Base-by-base conservation (phyloP, 2,888 invertebrate genomes). In the Zhuqinia jingwanae region DNA sequence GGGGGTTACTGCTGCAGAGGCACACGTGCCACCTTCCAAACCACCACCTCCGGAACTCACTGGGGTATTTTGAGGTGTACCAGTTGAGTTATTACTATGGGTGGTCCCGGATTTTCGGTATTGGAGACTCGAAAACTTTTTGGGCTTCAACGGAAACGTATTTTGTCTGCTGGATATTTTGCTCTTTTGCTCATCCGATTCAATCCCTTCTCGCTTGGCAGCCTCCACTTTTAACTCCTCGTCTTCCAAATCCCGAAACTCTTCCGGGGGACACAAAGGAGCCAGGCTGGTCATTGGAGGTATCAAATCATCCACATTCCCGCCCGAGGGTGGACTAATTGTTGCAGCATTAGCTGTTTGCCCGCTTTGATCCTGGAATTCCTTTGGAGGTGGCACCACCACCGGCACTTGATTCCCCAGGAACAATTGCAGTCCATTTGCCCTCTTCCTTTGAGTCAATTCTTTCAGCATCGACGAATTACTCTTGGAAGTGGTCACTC, bases 321-420 rank as follows among this genome's bases (percentile, higher is more conserved):
- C 65, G 0, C 65, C 65, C 20, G 30, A 47, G 0, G 80, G 73
- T 2, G 73, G 73, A 73, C 73, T 73, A 42, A 58, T 73, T 58
- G 53, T 68, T 5, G 60, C 42, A 5, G 65, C 42, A 17, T 65
- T 65, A 1, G 65, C 65, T 5, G 65, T 53, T 65, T 25, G 25
- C 27, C 30, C 50, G 30, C 53, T 70, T 1, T 78, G 82, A 75
- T 89, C 89, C 53, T 88, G 88, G 53, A 89, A 88, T 70, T 88
- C 89, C 50, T 87, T 88, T 17, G 88, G 88, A 22, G 88, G 89
- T 11, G 89, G 89, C 30, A 88, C 86, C 3, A 79, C 79, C 60
- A 27, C 36, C 27, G 53, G 47, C 13, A 47, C 42, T 20, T 63
- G 20, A 0, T 50, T 30, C 56, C 73, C 77, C 5, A 84, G 22